Evolutionary conservation across 2,797 vertebrate genomes (phyloP).

Genomic region (Semaprochilodus insignis): DNA sequence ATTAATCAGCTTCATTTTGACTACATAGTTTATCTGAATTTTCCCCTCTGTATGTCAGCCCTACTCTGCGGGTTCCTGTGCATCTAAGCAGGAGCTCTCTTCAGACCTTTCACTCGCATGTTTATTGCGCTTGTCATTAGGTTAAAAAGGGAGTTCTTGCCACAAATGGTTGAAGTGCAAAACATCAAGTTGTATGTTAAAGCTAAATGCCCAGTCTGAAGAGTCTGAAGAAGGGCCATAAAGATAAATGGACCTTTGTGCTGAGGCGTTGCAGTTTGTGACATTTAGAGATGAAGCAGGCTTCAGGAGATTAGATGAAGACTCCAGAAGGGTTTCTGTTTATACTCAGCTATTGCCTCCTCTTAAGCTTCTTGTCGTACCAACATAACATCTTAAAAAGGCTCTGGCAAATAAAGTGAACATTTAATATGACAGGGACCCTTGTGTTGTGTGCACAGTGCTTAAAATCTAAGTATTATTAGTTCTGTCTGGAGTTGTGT

Average conservation of each 20-base stretch:
- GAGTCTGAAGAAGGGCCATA: slow-evolving; percentile 4
- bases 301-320: slow-evolving; percentile 40
- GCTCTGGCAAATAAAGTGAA: slow-evolving; percentile 23
- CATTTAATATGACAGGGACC: slow-evolving; percentile 28
- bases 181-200: slow-evolving; percentile 29
- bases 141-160: background rate
- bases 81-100: background rate
- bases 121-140: no score
- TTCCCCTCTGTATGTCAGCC: no score
- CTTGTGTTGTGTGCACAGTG: slow-evolving; percentile 20
- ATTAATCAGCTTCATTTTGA: no score
- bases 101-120: no score
- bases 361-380: slow-evolving; percentile 24
- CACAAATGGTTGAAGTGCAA: slow-evolving; percentile 20
- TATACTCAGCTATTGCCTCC: background rate
- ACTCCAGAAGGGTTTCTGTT: slow-evolving; percentile 34
- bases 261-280: slow-evolving; percentile 32
- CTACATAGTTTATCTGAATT: no score
- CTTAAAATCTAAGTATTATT: slow-evolving; percentile 21
- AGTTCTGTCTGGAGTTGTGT: background rate
- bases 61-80: no score
- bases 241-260: slow-evolving; percentile 35
- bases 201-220: slow-evolving; percentile 27
- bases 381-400: slow-evolving; percentile 25
- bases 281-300: slow-evolving; percentile 50